Conservation (phyloP, 2,797 vertebrate species). For the Capromys pilorides region DNA sequence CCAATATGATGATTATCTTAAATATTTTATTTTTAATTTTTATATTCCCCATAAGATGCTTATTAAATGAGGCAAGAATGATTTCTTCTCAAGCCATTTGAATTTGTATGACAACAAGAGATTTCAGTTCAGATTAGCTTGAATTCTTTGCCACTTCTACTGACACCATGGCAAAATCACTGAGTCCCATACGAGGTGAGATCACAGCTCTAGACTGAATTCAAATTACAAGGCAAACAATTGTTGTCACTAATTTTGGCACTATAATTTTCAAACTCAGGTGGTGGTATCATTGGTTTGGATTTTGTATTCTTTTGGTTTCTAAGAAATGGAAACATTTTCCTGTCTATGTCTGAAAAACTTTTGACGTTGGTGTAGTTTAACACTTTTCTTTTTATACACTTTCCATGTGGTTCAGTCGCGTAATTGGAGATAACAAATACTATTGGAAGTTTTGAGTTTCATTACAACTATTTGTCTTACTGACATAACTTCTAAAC, state of each 20-base stretch:
- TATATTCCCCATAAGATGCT: not conserved
- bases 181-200: not conserved
- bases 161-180: not conserved
- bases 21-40: conserved; percentile 57
- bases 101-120: not conserved
- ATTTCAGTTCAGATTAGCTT: not conserved
- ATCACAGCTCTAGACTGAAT: not conserved
- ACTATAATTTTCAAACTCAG: not conserved
- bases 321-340: conserved; percentile 2
- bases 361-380: not conserved
- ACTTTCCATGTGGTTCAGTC: not conserved
- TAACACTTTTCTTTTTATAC: not conserved
- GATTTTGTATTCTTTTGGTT: conserved; percentile 36
- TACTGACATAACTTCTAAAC: not conserved
- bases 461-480: not conserved
- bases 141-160: not conserved
- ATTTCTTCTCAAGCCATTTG: conserved; percentile 1
- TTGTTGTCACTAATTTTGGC: not conserved
- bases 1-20: not conserved
- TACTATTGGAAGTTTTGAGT: not conserved
- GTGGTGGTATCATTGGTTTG: not conserved
- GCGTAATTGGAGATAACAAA: not conserved
- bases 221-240: not conserved
- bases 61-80: not conserved
- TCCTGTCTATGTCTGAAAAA: not conserved